Percentiles rank a stretch among this genome's conserved stretches.
These are phyloP conservation scores for Gorsachius goisagi DNA, from an alignment of 2,113 vertebrate species.

Conservation along the genomic window DNA sequence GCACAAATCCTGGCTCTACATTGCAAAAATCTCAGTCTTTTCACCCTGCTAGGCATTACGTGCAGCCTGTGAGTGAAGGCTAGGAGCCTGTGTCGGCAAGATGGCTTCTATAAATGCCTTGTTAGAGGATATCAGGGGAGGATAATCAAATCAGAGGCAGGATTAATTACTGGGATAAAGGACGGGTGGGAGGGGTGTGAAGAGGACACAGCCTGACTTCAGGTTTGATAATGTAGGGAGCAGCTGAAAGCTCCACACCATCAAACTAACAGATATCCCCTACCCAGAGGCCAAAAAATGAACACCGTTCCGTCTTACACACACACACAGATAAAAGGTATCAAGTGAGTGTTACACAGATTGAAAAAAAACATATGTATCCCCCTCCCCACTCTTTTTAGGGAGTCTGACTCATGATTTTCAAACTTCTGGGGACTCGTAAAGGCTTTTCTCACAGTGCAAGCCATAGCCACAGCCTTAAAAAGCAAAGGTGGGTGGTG, in stretches of 20 bases:
- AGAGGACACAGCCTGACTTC: background rate
- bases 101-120: background rate
- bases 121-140: background rate
- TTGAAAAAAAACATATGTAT: background rate
- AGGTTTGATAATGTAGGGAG: background rate
- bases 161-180: background rate
- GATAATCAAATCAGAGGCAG: background rate
- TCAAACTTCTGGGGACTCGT: background rate
- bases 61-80: accelerated
- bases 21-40: background rate
- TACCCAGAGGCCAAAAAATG: background rate
- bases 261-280: background rate
- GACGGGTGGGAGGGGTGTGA: background rate
- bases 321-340: background rate
- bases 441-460: background rate
- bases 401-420: background rate
- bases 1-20: accelerated
- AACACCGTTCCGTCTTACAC: background rate
- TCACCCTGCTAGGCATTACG: too few species aligned
- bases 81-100: accelerated
- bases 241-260: background rate
- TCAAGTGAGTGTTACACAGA: background rate
- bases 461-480: background rate
- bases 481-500: background rate
- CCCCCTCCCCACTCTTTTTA: background rate